A percentile compares a stretch with the other conserved stretches of the same genome.
Evolutionary conservation across 2,888 invertebrate genomes (phyloP).

Genomic region (Lepidocyrtinus sp.): DNA sequence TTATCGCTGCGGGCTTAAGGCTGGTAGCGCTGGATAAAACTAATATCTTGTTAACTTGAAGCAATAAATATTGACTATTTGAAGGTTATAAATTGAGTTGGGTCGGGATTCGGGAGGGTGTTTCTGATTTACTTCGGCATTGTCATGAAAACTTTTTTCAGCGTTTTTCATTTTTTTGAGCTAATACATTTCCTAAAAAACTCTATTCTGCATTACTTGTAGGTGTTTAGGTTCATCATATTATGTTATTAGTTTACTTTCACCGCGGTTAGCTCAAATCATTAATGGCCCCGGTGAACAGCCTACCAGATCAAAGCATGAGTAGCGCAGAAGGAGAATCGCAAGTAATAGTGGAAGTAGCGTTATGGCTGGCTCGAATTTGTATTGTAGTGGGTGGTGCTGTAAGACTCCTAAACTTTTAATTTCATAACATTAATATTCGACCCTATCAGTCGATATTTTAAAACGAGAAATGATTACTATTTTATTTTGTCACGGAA

Average conservation of each 20-base stretch:
- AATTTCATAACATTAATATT: not conserved
- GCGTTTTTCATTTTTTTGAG: not conserved
- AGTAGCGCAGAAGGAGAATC: not conserved
- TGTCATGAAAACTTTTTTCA: conserved; percentile 35
- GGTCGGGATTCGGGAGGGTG: not conserved
- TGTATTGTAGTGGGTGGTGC: not conserved
- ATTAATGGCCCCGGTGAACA: not conserved
- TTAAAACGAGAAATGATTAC: not conserved
- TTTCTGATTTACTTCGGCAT: not conserved
- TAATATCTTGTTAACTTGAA: not conserved
- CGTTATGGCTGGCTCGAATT: not conserved
- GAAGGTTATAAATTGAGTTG: not conserved
- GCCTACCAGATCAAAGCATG: not conserved
- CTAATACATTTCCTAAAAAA: too few relatives aligned
- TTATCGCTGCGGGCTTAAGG: too few relatives aligned
- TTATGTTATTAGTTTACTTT: too few relatives aligned
- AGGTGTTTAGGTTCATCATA: too few relatives aligned
- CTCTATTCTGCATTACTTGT: too few relatives aligned
- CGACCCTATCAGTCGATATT: not conserved
- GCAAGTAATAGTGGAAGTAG: not conserved
- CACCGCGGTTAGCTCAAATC: too few relatives aligned
- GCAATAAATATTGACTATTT: not conserved
- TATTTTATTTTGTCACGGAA: not conserved
- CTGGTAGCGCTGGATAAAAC: not conserved
- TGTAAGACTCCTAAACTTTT: not conserved